Evolutionary conservation across 2,113 vertebrate species (phyloP).

Genomic region (Ia io): DNA sequence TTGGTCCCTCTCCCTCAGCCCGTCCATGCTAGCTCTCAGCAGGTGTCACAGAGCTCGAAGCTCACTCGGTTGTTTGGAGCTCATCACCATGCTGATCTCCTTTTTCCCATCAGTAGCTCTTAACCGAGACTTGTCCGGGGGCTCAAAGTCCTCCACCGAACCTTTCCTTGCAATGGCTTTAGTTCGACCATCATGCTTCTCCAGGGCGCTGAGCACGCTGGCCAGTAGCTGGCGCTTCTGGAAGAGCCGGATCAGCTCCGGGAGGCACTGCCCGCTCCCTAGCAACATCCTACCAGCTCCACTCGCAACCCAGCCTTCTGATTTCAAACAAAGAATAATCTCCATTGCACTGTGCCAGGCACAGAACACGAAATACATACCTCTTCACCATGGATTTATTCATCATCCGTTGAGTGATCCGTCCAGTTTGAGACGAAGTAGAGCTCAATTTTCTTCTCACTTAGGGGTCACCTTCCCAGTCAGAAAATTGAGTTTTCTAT

Average conservation of each 20-base stretch:
- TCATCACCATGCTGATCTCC: not conserved
- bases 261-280: not conserved
- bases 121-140: not conserved
- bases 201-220: not conserved
- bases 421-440: constrained; percentile 8
- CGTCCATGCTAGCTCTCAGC: constrained; percentile 96
- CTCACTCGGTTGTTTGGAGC: not conserved
- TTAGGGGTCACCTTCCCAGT: not conserved
- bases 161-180: not conserved
- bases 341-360: not conserved
- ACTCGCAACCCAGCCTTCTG: not conserved
- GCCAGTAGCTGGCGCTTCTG: not conserved
- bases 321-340: not conserved
- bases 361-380: not conserved
- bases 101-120: not conserved
- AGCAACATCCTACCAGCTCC: not conserved
- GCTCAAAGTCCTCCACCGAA: not conserved
- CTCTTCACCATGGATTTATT: not conserved
- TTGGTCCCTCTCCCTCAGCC: constrained; percentile 98
- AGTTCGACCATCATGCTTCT: not conserved
- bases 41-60: constrained; percentile 92
- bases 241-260: not conserved
- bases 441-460: constrained; percentile 27
- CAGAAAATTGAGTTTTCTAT: not conserved
- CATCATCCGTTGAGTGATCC: not conserved